Conservation (phyloP, 2,113 vertebrate species). For the Pogona vitticeps region DNA sequence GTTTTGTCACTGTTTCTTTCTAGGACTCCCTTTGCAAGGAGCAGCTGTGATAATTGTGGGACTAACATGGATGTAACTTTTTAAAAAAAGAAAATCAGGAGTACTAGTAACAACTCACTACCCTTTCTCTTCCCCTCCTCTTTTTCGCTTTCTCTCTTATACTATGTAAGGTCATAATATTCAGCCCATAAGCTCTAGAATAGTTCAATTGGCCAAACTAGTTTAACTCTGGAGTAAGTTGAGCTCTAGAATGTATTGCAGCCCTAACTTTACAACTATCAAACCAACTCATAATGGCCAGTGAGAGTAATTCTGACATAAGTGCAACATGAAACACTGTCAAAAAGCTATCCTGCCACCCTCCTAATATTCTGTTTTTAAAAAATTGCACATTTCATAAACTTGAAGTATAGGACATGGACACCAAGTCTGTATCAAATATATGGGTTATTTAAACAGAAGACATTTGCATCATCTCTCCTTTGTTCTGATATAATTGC, state of each 20-base stretch:
- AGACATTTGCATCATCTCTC: conserved; percentile 64
- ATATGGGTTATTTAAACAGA: conserved; percentile 70
- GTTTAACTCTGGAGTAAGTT: not conserved
- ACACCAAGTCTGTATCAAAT: conserved; percentile 62
- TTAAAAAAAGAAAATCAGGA: conserved; percentile 70
- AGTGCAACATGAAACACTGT: conserved; percentile 45
- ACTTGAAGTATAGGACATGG: conserved; percentile 70
- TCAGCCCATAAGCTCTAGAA: not conserved
- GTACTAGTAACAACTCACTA: conserved; percentile 76
- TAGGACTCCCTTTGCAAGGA: conserved; percentile 83
- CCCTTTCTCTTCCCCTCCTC: conserved; percentile 61
- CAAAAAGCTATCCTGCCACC: conserved; percentile 15
- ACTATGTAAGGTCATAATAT: conserved; percentile 59
- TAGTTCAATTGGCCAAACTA: not conserved
- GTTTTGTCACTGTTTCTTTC: conserved; percentile 73
- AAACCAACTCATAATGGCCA: not conserved
- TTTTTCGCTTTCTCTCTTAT: conserved; percentile 54
- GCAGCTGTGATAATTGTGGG: conserved; percentile 79
- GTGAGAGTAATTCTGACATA: conserved; percentile 16
- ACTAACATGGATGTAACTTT: conserved; percentile 87
- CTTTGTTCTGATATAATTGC: conserved; percentile 75
- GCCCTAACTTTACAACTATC: not conserved
- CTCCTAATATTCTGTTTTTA: conserved; percentile 69
- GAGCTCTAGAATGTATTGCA: conserved; percentile 9
- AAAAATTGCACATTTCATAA: conserved; percentile 63